Evolutionary conservation across 1,140 invertebrate genomes (phyloP).

Genomic region (Danaus melanippus): DNA sequence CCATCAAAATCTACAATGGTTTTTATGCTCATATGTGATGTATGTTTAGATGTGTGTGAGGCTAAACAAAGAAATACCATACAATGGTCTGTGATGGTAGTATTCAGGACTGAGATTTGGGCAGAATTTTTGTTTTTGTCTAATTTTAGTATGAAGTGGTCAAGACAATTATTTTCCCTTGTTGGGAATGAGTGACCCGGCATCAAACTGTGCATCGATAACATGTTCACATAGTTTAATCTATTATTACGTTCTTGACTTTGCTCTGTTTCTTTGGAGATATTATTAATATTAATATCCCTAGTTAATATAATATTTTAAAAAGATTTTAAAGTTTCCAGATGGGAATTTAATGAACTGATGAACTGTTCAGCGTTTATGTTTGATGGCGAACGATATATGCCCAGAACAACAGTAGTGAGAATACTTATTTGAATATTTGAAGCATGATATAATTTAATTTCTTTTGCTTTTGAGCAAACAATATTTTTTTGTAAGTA

Average conservation of each 20-base stretch:
- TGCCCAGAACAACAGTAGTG: conserved; percentile 2
- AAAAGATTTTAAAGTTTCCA: conserved; percentile 9
- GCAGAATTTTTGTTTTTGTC: no score
- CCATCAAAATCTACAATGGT: no score
- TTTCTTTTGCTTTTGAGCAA: conserved; percentile 5
- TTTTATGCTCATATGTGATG: no score
- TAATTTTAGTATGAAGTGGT: no score
- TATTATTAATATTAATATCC: conserved; percentile 30
- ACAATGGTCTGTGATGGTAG: no score
- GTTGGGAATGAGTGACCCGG: no score
- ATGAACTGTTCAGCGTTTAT: conserved; percentile 21
- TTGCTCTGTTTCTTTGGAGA: conserved; percentile 8
- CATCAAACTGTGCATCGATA: no score
- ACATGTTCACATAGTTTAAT: conserved; percentile 24
- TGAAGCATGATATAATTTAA: conserved; percentile 5
- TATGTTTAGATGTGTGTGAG: no score
- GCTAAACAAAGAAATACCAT: no score
- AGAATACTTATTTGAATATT: not conserved
- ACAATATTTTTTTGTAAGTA: conserved; percentile 5
- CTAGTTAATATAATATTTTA: conserved; percentile 20
- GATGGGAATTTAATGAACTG: conserved; percentile 11
- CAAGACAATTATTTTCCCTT: no score
- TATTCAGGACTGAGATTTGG: no score
- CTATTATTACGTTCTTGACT: conserved; percentile 20
- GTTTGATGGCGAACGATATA: conserved; percentile 20